Base-by-base conservation (phyloP, 2,888 invertebrate genomes). In the Leptothorax acervorum region DNA sequence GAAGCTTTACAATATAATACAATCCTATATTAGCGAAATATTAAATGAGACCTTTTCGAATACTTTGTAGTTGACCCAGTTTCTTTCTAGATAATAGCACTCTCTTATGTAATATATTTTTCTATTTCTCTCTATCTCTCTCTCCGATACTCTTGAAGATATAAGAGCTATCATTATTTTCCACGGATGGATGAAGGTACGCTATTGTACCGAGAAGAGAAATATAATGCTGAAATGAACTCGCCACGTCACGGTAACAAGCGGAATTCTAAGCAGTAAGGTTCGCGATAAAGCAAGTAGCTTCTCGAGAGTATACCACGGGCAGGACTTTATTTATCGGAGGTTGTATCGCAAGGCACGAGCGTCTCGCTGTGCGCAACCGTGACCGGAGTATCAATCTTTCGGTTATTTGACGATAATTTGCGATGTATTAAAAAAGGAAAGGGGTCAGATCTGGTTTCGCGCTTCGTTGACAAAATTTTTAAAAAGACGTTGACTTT, bases 191-290 rank as follows among this genome's bases (percentile, higher is more conserved):
- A 79, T 60, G 70, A 48, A 48, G 23, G 71, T 60, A 35, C 48
- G 31, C 12, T 71, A 60, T 45, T 57, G 57, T 35, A 35, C 45
- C 71, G 42, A 9, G 71, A 35, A 60, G 35, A 79, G 79, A 79
- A 79, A 79, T 76, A 76, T 76, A 76, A 76, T 62, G 79, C 28
- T 71, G 48, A 71, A 79, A 60, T 79, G 79, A 79, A 81, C 73
- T 71, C 48, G 60, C 60, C 73, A 71, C 48, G 71, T 81, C 73
- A 71, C 79, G 48, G 48, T 81, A 81, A 71, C 79, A 81, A 81
- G 79, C 79, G 48, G 71, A 79, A 79, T 79, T 71, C 71, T 79
- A 79, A 79, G 60, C 60, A 81, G 60, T 39, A 39, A 48, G 60
- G 71, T 71, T 60, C 23, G 60, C 79, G 57, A 79, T 79, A 79